Conservation (phyloP, 2,113 vertebrate species). For the Carassius gibelio region DNA sequence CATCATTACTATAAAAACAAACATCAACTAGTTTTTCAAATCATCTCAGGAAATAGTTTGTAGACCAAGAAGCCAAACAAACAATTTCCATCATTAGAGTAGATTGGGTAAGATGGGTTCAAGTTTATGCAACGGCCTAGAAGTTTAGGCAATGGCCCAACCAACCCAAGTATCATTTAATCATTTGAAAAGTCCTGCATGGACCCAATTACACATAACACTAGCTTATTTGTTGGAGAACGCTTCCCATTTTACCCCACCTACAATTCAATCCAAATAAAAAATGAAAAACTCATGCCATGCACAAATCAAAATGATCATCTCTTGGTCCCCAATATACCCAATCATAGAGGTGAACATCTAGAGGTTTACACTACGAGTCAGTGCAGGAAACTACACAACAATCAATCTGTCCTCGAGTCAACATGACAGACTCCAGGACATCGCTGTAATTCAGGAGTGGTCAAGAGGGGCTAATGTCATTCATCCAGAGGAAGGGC, state of each 20-base stretch:
- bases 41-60: not conserved
- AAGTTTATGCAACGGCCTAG: slow-evolving; percentile 44
- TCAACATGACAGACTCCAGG: slow-evolving; percentile 53
- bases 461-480: slow-evolving; percentile 63
- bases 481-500: slow-evolving; percentile 39
- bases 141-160: not conserved
- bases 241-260: slow-evolving; percentile 75
- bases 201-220: not conserved
- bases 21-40: slow-evolving; percentile 32
- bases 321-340: slow-evolving; percentile 70
- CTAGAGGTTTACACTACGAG: slow-evolving; percentile 37
- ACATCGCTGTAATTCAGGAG: slow-evolving; percentile 59
- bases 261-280: slow-evolving; percentile 62
- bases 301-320: slow-evolving; percentile 70
- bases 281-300: slow-evolving; percentile 72
- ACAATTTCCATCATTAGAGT: slow-evolving; percentile 54
- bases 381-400: slow-evolving; percentile 54
- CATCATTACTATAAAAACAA: slow-evolving; percentile 90
- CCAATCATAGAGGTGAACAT: slow-evolving; percentile 65
- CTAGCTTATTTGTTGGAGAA: not conserved
- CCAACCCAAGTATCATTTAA: not conserved
- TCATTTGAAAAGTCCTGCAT: not conserved
- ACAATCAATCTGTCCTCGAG: slow-evolving; percentile 56
- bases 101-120: slow-evolving; percentile 79
- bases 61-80: not conserved